Evolutionary conservation across 2,888 invertebrate genomes (phyloP).

Genomic region (Baronia brevicornis): DNA sequence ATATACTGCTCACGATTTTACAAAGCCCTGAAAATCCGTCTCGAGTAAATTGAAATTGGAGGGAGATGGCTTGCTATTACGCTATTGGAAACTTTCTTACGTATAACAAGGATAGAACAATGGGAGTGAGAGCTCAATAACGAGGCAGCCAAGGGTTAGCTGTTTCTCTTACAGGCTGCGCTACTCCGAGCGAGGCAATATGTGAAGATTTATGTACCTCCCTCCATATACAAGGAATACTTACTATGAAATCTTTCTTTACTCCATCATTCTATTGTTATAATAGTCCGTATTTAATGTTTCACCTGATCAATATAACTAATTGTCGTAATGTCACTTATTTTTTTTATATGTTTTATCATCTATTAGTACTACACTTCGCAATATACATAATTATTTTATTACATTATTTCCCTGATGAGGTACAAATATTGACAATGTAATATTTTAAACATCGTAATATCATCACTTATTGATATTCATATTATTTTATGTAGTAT

Average conservation of each 20-base stretch:
- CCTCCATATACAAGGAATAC: constrained; percentile 45
- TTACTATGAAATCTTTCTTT: constrained; percentile 55
- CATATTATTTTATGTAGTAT: too few species aligned
- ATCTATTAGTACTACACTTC: too few species aligned
- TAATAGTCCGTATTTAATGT: too few species aligned
- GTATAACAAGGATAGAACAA: constrained; percentile 41
- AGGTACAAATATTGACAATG: too few species aligned
- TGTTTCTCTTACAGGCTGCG: constrained; percentile 66
- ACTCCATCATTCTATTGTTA: constrained; percentile 27
- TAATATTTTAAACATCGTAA: too few species aligned
- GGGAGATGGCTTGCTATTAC: constrained; percentile 43
- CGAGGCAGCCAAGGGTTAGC: constrained; percentile 74
- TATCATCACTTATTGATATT: too few species aligned
- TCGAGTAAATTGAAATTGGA: constrained; percentile 76
- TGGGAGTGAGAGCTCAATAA: constrained; percentile 75
- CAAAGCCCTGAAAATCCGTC: constrained; percentile 72
- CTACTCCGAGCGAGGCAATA: constrained; percentile 63
- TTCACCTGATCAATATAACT: too few species aligned
- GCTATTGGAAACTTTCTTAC: constrained; percentile 21
- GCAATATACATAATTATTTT: too few species aligned
- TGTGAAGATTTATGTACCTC: constrained; percentile 68
- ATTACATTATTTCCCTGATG: too few species aligned
- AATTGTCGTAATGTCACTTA: too few species aligned
- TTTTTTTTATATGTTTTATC: too few species aligned
- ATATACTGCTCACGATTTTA: constrained; percentile 43